A percentile compares a stretch with the other conserved stretches of the same genome.
These are phyloP conservation scores for Theropithecus gelada DNA, from an alignment of 2,113 vertebrate species.

Conservation along the genomic window DNA sequence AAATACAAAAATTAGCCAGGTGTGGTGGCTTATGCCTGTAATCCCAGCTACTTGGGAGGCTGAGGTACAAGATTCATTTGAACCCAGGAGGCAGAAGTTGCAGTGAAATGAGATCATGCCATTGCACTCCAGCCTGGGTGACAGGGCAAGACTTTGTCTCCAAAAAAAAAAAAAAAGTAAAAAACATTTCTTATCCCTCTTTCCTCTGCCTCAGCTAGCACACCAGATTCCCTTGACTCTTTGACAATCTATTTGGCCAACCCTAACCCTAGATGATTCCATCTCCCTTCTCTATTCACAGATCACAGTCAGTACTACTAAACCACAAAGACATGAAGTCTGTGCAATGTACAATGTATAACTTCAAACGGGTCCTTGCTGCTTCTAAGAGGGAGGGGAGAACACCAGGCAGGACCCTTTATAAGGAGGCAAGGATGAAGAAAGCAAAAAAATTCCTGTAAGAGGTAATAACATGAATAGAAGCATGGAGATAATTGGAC, in stretches of 20 bases:
- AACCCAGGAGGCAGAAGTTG: too few relatives aligned
- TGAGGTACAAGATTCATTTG: too few relatives aligned
- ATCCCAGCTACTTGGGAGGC: too few relatives aligned
- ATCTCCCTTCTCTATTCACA: not conserved
- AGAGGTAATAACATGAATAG: not conserved
- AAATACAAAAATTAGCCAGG: too few relatives aligned
- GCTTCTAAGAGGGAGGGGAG: not conserved
- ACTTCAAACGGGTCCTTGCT: not conserved
- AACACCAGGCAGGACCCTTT: not conserved
- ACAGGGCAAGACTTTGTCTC: too few relatives aligned
- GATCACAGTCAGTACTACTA: not conserved
- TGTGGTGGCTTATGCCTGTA: too few relatives aligned
- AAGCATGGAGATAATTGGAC: not conserved
- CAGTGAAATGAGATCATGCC: too few relatives aligned
- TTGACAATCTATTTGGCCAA: not conserved
- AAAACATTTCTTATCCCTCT: not conserved
- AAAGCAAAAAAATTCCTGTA: not conserved
- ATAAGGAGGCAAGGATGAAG: not conserved
- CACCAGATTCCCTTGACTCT: not conserved
- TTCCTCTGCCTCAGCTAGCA: not conserved
- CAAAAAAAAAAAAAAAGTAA: too few relatives aligned
- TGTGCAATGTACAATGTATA: not conserved
- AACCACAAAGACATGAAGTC: not conserved
- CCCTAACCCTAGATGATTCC: not conserved
- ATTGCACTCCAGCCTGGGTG: too few relatives aligned